phyloP scores from a whole-genome alignment of 1,140 invertebrate genomes.

The Sitobion miscanthi region DNA sequence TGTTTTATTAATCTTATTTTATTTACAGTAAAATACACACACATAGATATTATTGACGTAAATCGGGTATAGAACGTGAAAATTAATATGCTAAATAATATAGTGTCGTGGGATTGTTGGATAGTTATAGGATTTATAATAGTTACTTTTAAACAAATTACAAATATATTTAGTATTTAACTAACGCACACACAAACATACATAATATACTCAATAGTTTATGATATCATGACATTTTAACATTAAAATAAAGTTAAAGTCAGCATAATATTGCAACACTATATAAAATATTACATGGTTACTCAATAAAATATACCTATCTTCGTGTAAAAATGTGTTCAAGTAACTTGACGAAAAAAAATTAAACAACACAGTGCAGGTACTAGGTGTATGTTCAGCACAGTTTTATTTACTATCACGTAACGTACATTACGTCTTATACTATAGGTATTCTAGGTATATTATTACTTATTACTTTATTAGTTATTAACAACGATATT shows the following conservation, averaged over 20 bases:
- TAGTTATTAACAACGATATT: neutral
- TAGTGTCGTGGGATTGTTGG: neutral
- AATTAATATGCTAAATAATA: neutral
- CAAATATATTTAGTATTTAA: neutral
- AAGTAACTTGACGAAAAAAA: neutral
- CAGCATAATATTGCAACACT: neutral
- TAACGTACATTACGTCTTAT: too few relatives aligned
- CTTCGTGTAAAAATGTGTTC: neutral
- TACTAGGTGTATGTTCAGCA: neutral
- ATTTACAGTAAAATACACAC: neutral
- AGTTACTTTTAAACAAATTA: neutral
- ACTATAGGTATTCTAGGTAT: too few relatives aligned
- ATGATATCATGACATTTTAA: neutral
- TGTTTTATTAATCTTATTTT: neutral
- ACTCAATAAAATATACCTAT: neutral
- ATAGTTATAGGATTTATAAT: neutral
- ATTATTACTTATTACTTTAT: too few relatives aligned
- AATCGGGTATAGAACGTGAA: neutral
- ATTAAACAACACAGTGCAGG: neutral
- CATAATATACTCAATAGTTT: neutral
- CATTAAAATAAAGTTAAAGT: neutral
- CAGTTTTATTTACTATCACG: neutral
- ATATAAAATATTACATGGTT: neutral
- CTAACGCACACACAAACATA: neutral
- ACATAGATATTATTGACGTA: neutral